Evolutionary conservation across 2,113 vertebrate species (phyloP), one percentile per base, ranked within the genome.

Genomic region (Rissa tridactyla): DNA sequence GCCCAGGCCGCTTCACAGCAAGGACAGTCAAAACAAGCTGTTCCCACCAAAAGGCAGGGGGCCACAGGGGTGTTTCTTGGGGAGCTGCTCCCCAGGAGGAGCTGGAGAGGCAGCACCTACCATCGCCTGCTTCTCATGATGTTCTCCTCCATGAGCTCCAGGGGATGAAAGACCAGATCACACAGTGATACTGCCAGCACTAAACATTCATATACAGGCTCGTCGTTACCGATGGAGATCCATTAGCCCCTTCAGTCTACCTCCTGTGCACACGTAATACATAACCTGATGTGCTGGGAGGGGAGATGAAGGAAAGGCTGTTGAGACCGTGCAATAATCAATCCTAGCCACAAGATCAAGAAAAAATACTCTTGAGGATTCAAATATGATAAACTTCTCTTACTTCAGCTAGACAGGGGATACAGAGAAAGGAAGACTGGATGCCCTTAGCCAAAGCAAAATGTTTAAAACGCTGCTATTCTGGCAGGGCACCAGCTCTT

Each of bases 391-490:
- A 15, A 84, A 36, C 6, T 72, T 58, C n/a, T 73, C 36, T 7
- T 44, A 44, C 60, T 78, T 21, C 76, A 81, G 60, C 30, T 21
- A 15, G 15, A 15, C 14, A 4, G 10, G 29, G 46, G 25, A 29
- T 12, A n/a, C 11, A 46, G 13, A 60, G 70, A 44, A 78, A 32
- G 46, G 83, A 46, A 73, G n/a, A 44, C 2, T 10, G 47, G 68
- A 47, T 5, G 7, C 34, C 57, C 22, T 22, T 11, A 51, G 25
- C 72, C 55, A 57, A 61, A 54, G 38, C 19, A n/a, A 25, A 69
- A 40, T 1, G 1, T 25, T 46, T 11, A 42, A 32, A 5, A 11
- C 1, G 1, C 57, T 52, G 42, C 66, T 68, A 1, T 23, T 40
- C 27, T n/a, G 60, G 49, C 68, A 40, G 58, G 69, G 30, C 40